These are phyloP conservation scores for Eupristina koningsbergeri DNA, from an alignment of 1,140 invertebrate species.

Conservation along the genomic window DNA sequence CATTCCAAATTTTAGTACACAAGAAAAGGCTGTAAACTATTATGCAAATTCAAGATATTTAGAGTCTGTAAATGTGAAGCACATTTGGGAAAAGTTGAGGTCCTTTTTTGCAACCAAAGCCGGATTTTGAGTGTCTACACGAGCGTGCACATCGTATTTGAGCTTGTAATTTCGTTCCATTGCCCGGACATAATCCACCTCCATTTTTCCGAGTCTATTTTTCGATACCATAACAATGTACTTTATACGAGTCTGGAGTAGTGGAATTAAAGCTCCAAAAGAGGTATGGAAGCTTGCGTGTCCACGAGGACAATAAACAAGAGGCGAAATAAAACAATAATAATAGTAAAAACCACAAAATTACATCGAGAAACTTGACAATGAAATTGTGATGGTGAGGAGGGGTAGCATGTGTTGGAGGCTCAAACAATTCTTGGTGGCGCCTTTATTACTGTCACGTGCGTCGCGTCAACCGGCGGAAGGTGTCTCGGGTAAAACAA, in stretches of 20 bases:
- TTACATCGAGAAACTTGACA: conserved; percentile 2
- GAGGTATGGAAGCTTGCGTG: background rate
- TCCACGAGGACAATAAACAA: background rate
- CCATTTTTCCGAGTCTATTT: background rate
- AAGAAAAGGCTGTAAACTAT: background rate
- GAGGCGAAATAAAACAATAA: background rate
- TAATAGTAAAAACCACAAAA: background rate
- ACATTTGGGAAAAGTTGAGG: background rate
- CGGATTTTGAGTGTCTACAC: background rate
- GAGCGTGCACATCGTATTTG: background rate
- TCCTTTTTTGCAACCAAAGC: background rate
- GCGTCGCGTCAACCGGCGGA: background rate
- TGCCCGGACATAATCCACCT: background rate
- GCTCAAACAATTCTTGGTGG: conserved; percentile 18
- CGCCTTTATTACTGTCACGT: conserved; percentile 31
- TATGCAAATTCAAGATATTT: background rate
- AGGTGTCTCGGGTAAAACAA: conserved; percentile 40
- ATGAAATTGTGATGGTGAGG: conserved; percentile 18
- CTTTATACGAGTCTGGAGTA: background rate
- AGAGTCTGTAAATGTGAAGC: background rate
- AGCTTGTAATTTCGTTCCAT: background rate
- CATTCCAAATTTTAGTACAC: too few species aligned
- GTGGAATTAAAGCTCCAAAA: conserved; percentile 34
- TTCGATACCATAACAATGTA: background rate
- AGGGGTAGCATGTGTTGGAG: background rate